Base-by-base conservation (phyloP, 2,888 invertebrate species). In the Pelosia muscerda region DNA sequence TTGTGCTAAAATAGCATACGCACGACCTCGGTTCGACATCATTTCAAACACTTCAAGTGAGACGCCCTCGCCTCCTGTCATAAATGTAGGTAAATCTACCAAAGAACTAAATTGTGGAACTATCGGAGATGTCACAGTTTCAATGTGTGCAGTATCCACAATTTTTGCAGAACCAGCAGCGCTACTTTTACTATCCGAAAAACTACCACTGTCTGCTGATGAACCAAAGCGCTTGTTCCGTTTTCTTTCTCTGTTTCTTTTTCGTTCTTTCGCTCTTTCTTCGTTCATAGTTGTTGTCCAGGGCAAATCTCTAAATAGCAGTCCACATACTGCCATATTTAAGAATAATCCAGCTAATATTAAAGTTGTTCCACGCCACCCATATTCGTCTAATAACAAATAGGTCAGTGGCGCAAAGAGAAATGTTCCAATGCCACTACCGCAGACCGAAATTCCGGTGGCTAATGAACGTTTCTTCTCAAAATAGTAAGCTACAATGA, bases 401-500 rank as follows among this genome's bases (percentile, higher is more conserved):
- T 97, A 96, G 23, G 97, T 97, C 68, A 98, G 88, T 1, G 98
- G 98, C 11, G 98, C 97, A 86, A 98, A 98, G 67, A 98, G 95
- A 87, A 98, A 98, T 0, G 98, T 98, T 6, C 98, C 98, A 72
- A 98, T 97, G 25, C 98, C 98, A 80, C 97, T 97, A 4, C 98
- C 98, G 89, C 98, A 98, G 0, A 98, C 98, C 0, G 98, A 97
- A 63, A 98, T 94, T 0, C 98, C 98, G 15, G 98, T 98, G 9
- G 98, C 98, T 74, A 98, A 96, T 0, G 98, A 97, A 69, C 98
- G 95, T 84, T 96, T 96, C 88, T 97, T 97, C 84, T 98, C 98
- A 88, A 98, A 98, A 88, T 98, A 98, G 88, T 98, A 98, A 1
- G 98, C 98, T 38, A 98, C 98, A 77, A 98, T 97, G 2, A 98